A percentile compares a stretch with the other conserved stretches of the same genome.
Conservation (phyloP, 2,888 invertebrate species). For the Rhyacophila evoluta region DNA sequence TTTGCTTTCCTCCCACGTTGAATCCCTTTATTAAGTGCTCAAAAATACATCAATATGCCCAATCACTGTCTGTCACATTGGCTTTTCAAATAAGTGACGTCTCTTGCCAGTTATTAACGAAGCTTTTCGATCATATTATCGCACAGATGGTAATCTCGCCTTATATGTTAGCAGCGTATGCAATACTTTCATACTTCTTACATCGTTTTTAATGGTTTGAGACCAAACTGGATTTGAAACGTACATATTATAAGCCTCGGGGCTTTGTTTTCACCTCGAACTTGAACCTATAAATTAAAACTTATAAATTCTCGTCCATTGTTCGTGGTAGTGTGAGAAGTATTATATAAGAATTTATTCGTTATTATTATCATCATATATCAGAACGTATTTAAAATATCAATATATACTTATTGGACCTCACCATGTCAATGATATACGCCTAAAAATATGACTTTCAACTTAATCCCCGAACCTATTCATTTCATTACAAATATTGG, state of each 20-base stretch:
- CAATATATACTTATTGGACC: too few relatives aligned
- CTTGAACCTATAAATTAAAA: not conserved
- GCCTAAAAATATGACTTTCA: too few relatives aligned
- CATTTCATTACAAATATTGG: too few relatives aligned
- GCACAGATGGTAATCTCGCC: constrained; percentile 1
- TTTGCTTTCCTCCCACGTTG: too few relatives aligned
- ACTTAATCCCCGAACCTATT: too few relatives aligned
- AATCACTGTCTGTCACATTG: not conserved
- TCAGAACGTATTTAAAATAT: too few relatives aligned
- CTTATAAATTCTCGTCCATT: too few relatives aligned
- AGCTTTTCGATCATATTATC: constrained; percentile 17
- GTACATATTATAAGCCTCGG: not conserved
- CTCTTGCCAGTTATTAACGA: not conserved
- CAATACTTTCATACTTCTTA: not conserved
- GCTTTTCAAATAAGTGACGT: not conserved
- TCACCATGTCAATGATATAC: too few relatives aligned
- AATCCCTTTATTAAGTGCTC: not conserved
- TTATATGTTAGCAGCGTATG: not conserved
- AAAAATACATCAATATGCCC: not conserved
- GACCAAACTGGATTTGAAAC: not conserved
- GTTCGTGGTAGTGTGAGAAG: too few relatives aligned
- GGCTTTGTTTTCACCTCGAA: not conserved
- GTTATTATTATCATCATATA: too few relatives aligned
- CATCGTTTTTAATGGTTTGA: not conserved
- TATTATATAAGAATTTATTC: too few relatives aligned